Base-by-base conservation (phyloP, 2,113 vertebrate genomes). In the Actenoides hombroni region DNA sequence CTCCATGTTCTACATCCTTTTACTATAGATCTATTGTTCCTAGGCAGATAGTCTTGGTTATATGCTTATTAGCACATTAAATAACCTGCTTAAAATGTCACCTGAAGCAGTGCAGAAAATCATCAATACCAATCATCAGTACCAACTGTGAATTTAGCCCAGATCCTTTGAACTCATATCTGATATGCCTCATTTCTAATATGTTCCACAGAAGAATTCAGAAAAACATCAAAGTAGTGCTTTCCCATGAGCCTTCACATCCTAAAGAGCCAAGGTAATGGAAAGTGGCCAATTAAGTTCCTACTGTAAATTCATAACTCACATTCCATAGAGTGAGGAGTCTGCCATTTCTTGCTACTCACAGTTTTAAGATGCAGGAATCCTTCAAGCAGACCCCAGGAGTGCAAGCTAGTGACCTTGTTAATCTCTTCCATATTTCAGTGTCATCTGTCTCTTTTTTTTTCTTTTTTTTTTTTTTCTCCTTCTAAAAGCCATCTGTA, bases 371-470 rank as follows among this genome's bases (percentile, higher is more conserved):
- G 92, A 83, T 53, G 79, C 68, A 92, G 29, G n/a, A 96, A 92
- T 96, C 56, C 90, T 96, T 96, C 92, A 95, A 8, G 12, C 88
- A 88, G 90, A 53, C 68, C 76, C 64, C 79, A 77, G 92, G 85
- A 93, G 88, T 88, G 76, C 83, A 83, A 83, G 61, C 29, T 61
- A 25, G 46, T 94, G 95, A 95, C 87, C 84, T 63, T 94, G n/a
- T 80, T 96, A 59, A 95, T 94, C 89, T 93, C 70, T 42, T 86
- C 70, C 83, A 49, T 92, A 40, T 63, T 80, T 92, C 67, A 83
- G n/a, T 88, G 82, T 76, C 83, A 79, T 60, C 86, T 93, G 54
- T 65, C 60, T 46, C 13, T 71, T 12, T 75, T 10, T 69, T 42
- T 6, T 2, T 8, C n/a, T n/a, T n/a, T n/a, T n/a, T n/a, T n/a